Conservation (phyloP, 2,113 vertebrate genomes). For the Notarius quadriscutis region DNA sequence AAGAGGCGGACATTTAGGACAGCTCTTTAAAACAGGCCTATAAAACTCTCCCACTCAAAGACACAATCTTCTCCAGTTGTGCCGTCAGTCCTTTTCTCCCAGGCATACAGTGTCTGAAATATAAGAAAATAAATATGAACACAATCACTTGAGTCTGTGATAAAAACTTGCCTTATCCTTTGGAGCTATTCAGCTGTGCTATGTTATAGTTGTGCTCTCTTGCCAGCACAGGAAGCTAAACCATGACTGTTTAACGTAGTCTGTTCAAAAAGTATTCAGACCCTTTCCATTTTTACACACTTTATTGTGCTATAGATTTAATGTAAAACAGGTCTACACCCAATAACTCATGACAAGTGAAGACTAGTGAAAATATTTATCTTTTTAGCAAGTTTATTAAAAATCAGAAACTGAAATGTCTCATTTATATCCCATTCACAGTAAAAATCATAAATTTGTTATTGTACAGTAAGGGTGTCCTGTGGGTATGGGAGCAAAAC, state of each 20-base stretch:
- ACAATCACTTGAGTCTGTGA: neutral
- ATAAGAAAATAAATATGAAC: neutral
- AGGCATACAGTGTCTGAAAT: conserved; percentile 6
- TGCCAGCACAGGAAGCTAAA: neutral
- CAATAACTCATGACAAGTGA: too few relatives aligned
- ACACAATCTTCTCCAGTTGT: conserved; percentile 18
- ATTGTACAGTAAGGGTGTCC: too few relatives aligned
- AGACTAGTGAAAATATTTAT: too few relatives aligned
- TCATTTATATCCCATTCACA: neutral
- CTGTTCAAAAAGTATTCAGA: neutral
- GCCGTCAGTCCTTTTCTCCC: conserved; percentile 24
- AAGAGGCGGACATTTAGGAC: neutral
- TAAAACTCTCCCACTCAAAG: neutral
- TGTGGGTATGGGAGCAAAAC: too few relatives aligned
- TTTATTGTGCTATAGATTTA: neutral
- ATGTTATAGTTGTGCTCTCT: neutral
- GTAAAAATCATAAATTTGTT: too few relatives aligned
- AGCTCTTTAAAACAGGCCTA: conserved; percentile 4
- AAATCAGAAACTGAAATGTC: neutral
- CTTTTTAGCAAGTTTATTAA: neutral
- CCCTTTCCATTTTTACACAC: neutral
- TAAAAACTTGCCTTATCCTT: neutral
- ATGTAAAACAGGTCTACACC: neutral
- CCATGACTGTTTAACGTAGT: neutral
- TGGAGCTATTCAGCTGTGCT: neutral